phyloP scores from a whole-genome alignment of 2,888 invertebrate species.

The Cyclophora albipunctata region DNA sequence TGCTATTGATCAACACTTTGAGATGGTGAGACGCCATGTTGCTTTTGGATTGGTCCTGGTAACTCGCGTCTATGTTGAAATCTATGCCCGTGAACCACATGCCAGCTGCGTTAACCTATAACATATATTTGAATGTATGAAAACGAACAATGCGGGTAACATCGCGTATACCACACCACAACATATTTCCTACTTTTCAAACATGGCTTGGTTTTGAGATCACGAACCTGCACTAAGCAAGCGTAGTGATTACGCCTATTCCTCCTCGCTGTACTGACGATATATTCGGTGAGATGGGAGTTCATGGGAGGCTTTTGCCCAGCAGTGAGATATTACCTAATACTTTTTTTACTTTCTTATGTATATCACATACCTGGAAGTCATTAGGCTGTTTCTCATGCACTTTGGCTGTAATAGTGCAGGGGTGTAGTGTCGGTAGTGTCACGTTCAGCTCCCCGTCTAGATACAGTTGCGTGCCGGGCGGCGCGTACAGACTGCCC shows the following conservation, averaged over 20 bases:
- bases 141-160: too few species aligned
- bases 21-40: constrained; percentile 79
- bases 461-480: constrained; percentile 78
- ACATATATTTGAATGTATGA: background rate
- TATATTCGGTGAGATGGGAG: too few species aligned
- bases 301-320: too few species aligned
- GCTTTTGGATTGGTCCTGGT: constrained; percentile 82
- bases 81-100: constrained; percentile 88
- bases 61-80: constrained; percentile 81
- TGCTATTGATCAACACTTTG: constrained; percentile 82
- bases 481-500: constrained; percentile 76
- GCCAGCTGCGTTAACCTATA: constrained; percentile 80
- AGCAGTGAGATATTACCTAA: too few species aligned
- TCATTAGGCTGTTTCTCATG: constrained; percentile 80
- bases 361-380: constrained; percentile 73
- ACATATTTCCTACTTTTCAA: too few species aligned
- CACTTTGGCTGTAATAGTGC: constrained; percentile 78
- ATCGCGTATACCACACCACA: too few species aligned
- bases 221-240: too few species aligned
- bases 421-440: constrained; percentile 83
- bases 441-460: constrained; percentile 84
- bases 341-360: too few species aligned
- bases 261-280: too few species aligned
- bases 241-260: too few species aligned
- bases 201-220: too few species aligned